Conservation (phyloP, 2,113 vertebrate genomes). For the Vimba vimba region DNA sequence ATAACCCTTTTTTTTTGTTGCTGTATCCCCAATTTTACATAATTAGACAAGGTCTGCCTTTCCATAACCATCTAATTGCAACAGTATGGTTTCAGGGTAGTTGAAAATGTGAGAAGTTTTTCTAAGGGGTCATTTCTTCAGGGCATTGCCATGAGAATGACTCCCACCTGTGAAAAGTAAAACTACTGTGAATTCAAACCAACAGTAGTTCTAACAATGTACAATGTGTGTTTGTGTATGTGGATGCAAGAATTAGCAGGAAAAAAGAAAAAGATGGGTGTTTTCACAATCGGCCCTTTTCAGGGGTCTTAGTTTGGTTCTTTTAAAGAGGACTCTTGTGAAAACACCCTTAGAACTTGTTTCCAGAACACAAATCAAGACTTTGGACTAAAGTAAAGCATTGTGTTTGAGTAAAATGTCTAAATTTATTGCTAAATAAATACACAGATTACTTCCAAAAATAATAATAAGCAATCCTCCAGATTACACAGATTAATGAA, state of each 20-base stretch:
- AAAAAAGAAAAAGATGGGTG: background rate
- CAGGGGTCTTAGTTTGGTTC: too few relatives aligned
- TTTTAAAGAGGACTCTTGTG: too few relatives aligned
- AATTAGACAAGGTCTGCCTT: slow-evolving; percentile 73
- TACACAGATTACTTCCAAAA: background rate
- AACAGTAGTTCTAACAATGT: slow-evolving; percentile 43
- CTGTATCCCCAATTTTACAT: slow-evolving; percentile 71
- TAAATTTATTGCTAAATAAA: slow-evolving; percentile 16
- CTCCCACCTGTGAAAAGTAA: slow-evolving; percentile 73
- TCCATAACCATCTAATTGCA: slow-evolving; percentile 72
- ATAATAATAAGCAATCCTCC: background rate
- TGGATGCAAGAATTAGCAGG: background rate
- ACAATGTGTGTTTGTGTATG: slow-evolving; percentile 46
- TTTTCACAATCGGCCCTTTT: too few relatives aligned
- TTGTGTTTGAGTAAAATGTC: background rate
- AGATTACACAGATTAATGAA: background rate
- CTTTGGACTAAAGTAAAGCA: background rate
- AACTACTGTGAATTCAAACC: slow-evolving; percentile 46
- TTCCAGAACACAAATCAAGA: slow-evolving; percentile 26
- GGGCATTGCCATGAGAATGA: slow-evolving; percentile 70
- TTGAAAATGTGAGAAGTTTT: slow-evolving; percentile 59
- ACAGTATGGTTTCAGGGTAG: slow-evolving; percentile 69
- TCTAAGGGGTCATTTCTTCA: slow-evolving; percentile 58
- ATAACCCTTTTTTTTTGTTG: slow-evolving; percentile 61
- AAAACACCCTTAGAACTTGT: background rate